Evolutionary conservation across 2,888 invertebrate species (phyloP), one percentile per base, ranked within the genome.

Genomic region (Lithophane leautieri): DNA sequence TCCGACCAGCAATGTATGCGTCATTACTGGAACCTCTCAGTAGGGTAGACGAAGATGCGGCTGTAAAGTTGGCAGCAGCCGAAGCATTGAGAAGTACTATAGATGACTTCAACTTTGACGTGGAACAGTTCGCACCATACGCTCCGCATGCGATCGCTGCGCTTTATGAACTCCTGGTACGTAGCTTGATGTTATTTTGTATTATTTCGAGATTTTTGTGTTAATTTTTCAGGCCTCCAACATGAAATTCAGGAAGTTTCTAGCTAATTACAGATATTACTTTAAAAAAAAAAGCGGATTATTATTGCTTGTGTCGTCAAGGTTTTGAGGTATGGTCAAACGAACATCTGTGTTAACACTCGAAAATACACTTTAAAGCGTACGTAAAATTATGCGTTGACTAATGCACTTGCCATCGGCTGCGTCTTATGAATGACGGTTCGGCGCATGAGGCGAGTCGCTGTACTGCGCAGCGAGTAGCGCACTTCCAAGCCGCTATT

Each of bases 91-190:
- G 98, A 92, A 97, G 97, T 88, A 98, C 98, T 1, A 97, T 99
- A 56, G 99, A 99, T 89, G 99, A 99, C 94, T 99, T 99, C 95
- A 98, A 99, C 91, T 99, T 99, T 94, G 98, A 98, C 89, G 97
- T 98, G 0, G 98, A 98, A 81, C 98, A 98, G 91, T 99, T 99
- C 93, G 97, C 98, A 81, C 98, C 98, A 34, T 99, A 97, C 93
- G 97, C 99, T 81, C 98, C 98, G 77, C 97, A 98, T 44, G 97
- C 98, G 7, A 98, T 99, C 90, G 97, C 97, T 76, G 97, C 98
- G 72, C 97, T 99, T 19, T 99, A 99, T 94, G 97, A 97, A 78
- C 97, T 99, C 84, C 95, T 99, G 88, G 98, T 98, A 89, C 56
- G 89, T 90, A 42, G 9, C 2, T 42, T 6, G 42, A 14, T 19